phyloP scores from a whole-genome alignment of 2,888 invertebrate genomes.

The Epinotia brunnichana region DNA sequence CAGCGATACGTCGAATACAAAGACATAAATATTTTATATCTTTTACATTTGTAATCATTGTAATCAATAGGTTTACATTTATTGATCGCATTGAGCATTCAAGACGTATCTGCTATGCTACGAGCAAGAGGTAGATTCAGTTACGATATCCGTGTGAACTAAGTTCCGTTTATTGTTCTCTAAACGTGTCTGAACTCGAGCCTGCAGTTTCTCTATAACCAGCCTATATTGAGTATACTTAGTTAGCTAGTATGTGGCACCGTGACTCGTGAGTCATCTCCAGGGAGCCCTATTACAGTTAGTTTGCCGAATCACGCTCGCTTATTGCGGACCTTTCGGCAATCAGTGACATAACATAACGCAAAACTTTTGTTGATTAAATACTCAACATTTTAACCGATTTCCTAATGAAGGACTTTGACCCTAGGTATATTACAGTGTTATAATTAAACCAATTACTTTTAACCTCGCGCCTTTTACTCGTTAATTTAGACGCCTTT shows the following conservation, averaged over 20 bases:
- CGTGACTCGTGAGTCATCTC: conserved; percentile 69
- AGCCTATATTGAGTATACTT: conserved; percentile 59
- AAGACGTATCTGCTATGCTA: conserved; percentile 19
- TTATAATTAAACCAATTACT: background rate
- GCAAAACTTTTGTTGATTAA: conserved; percentile 44
- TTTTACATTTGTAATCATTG: conserved; percentile 16
- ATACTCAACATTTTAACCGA: background rate
- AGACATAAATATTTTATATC: conserved; percentile 15
- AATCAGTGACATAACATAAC: conserved; percentile 54
- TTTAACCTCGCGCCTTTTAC: background rate
- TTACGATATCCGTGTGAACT: conserved; percentile 38
- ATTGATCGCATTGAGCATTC: conserved; percentile 42
- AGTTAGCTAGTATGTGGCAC: conserved; percentile 68
- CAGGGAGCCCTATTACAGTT: conserved; percentile 74
- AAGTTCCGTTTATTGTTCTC: conserved; percentile 44
- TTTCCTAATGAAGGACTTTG: conserved; percentile 7
- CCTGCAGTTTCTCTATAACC: conserved; percentile 54
- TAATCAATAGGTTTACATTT: conserved; percentile 14
- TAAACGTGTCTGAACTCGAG: conserved; percentile 37
- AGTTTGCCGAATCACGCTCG: conserved; percentile 74
- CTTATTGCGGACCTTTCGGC: conserved; percentile 67
- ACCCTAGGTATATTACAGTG: background rate
- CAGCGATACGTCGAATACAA: conserved; percentile 2
- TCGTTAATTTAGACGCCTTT: background rate
- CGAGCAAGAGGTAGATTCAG: conserved; percentile 28